Conservation (phyloP, 2,888 invertebrate species). For the Eutolmus rufibarbis region DNA sequence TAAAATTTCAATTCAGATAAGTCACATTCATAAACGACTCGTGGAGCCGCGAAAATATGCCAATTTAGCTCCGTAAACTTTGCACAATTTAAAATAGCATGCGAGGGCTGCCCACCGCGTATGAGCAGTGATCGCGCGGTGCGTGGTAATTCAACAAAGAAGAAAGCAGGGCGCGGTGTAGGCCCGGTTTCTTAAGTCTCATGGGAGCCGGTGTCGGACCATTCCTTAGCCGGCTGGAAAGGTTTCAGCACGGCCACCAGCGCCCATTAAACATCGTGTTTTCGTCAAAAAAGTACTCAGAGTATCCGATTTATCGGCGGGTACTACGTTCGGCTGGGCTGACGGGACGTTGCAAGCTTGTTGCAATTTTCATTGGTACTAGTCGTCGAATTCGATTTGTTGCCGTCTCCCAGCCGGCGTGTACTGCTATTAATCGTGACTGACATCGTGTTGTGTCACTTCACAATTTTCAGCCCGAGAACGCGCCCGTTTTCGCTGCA, state of each 20-base stretch:
- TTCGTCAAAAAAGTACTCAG: conserved; percentile 14
- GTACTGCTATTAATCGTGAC: conserved; percentile 38
- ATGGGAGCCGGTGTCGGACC: neutral
- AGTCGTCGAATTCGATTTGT: neutral
- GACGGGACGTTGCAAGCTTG: neutral
- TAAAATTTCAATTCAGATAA: conserved; percentile 37
- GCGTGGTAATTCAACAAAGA: conserved; percentile 20
- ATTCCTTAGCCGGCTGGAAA: conserved; percentile 3
- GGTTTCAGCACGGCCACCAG: neutral
- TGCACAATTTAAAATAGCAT: conserved; percentile 6
- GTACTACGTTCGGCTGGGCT: neutral
- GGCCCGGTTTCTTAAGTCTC: neutral
- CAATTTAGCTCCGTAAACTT: conserved; percentile 16
- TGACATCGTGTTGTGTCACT: conserved; percentile 39
- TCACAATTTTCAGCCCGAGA: neutral
- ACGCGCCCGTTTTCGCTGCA: conserved; percentile 31
- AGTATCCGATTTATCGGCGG: neutral
- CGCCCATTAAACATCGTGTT: conserved; percentile 12
- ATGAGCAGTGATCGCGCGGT: neutral
- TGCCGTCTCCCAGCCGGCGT: conserved; percentile 15
- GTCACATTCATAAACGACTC: conserved; percentile 5
- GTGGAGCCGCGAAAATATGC: conserved; percentile 24
- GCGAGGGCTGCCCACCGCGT: neutral
- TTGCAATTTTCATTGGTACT: neutral
- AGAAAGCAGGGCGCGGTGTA: conserved; percentile 25